Percentiles rank a stretch among this genome's conserved stretches.
Evolutionary conservation across 2,113 vertebrate genomes (phyloP).

Genomic region (Corythornis madagascariensis): DNA sequence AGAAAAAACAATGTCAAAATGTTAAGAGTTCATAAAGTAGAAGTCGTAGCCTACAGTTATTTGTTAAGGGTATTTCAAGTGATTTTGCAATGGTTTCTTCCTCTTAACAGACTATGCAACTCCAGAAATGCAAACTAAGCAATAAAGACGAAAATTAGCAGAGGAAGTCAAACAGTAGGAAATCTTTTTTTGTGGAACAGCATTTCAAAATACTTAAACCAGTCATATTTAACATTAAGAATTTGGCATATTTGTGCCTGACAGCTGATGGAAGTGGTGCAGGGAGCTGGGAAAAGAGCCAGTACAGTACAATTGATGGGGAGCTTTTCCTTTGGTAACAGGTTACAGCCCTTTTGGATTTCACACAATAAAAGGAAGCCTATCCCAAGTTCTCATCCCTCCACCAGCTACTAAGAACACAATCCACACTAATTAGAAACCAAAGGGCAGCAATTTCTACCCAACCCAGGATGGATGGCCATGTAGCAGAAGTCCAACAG

Average conservation of each 20-base stretch:
- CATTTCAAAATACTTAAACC: slow-evolving; percentile 18
- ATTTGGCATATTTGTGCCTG: slow-evolving; percentile 8
- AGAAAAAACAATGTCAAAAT: slow-evolving; percentile 23
- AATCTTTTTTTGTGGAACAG: neutral
- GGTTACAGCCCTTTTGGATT: slow-evolving; percentile 55
- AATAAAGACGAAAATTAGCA: slow-evolving; percentile 46
- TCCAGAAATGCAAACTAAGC: slow-evolving; percentile 53
- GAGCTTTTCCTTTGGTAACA: slow-evolving; percentile 59
- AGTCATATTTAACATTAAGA: slow-evolving; percentile 22
- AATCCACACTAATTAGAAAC: slow-evolving; percentile 57
- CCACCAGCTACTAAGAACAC: slow-evolving; percentile 29
- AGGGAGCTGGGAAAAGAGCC: slow-evolving; percentile 49
- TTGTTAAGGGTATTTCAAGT: slow-evolving; percentile 1
- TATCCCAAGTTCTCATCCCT: slow-evolving; percentile 55
- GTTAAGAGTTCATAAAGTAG: slow-evolving; percentile 5
- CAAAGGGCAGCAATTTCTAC: slow-evolving; percentile 42
- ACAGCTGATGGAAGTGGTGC: slow-evolving; percentile 38
- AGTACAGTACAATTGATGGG: slow-evolving; percentile 38
- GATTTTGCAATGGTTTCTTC: slow-evolving; percentile 51
- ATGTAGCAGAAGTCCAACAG: neutral
- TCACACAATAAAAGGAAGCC: slow-evolving; percentile 67
- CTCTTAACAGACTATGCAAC: slow-evolving; percentile 5
- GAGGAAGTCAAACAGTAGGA: slow-evolving; percentile 43
- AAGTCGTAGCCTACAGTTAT: neutral
- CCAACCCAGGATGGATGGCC: neutral